These are phyloP conservation scores for Heliconius sara DNA, from an alignment of 2,888 invertebrate genomes.

Conservation along the genomic window DNA sequence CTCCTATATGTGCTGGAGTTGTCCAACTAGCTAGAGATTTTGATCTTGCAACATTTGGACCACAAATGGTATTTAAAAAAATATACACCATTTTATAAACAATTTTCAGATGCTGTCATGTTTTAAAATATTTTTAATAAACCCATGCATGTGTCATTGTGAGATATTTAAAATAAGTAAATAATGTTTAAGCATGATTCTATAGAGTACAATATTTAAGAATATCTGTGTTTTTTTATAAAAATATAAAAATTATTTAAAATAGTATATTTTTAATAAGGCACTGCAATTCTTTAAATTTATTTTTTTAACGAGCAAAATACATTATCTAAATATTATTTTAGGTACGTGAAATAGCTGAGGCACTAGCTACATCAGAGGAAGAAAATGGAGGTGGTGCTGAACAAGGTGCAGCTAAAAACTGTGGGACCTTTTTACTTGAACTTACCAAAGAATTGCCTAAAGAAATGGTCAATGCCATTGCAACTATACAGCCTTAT, in stretches of 20 bases:
- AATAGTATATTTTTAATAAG: too few species aligned
- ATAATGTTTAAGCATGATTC: not conserved
- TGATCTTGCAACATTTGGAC: slow-evolving; percentile 87
- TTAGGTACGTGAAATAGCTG: slow-evolving; percentile 88
- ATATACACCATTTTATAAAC: too few species aligned
- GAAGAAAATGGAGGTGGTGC: slow-evolving; percentile 76
- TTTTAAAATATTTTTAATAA: not conserved
- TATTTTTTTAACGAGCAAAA: not conserved
- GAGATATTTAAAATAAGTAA: not conserved
- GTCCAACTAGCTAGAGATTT: slow-evolving; percentile 87
- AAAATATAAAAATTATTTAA: not conserved
- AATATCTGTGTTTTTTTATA: not conserved
- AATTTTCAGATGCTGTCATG: not conserved
- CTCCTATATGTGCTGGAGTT: slow-evolving; percentile 88
- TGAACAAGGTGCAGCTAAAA: slow-evolving; percentile 72
- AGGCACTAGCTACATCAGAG: slow-evolving; percentile 84
- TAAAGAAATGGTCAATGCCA: slow-evolving; percentile 83
- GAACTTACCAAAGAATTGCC: slow-evolving; percentile 86
- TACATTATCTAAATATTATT: not conserved
- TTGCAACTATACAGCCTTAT: slow-evolving; percentile 85
- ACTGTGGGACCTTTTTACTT: slow-evolving; percentile 84
- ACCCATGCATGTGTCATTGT: not conserved
- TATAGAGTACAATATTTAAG: not conserved
- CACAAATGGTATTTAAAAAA: slow-evolving; percentile 83
- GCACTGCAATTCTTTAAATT: too few species aligned